A percentile compares a stretch with the other conserved stretches of the same genome.
These are phyloP conservation scores for Cossypha niveicapilla DNA, from an alignment of 2,797 vertebrate genomes.

Conservation along the genomic window DNA sequence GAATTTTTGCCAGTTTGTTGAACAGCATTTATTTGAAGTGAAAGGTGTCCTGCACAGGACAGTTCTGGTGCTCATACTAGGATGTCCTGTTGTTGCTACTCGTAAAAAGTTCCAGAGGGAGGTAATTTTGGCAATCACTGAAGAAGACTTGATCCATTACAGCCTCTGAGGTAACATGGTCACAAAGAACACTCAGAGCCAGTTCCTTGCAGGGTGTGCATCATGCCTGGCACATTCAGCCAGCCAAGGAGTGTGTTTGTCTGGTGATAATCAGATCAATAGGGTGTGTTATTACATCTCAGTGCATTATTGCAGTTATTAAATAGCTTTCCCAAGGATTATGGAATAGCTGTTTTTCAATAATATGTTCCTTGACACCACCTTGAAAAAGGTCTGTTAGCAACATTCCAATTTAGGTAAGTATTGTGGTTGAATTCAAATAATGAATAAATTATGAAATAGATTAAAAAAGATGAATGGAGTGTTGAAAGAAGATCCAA, in stretches of 20 bases:
- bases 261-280: constrained; percentile 39
- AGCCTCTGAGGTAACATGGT: neutral
- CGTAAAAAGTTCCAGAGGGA: neutral
- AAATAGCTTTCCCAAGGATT: constrained; percentile 31
- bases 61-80: neutral
- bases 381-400: constrained; percentile 44
- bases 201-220: neutral
- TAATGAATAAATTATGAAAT: constrained; percentile 64
- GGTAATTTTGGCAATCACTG: neutral
- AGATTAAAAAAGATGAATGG: constrained; percentile 59
- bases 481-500: constrained; percentile 41
- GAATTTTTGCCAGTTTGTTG: neutral
- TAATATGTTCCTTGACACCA: neutral
- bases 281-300: constrained; percentile 26
- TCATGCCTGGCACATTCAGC: neutral
- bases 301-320: constrained; percentile 40
- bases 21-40: neutral
- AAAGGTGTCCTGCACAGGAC: neutral
- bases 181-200: neutral
- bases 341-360: constrained; percentile 38
- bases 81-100: neutral
- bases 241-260: constrained; percentile 19
- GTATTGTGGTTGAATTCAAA: constrained; percentile 48
- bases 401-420: constrained; percentile 38
- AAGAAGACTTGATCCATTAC: neutral